These are phyloP conservation scores for Oceanodroma tethys DNA, from an alignment of 2,113 vertebrate genomes.

Conservation along the genomic window DNA sequence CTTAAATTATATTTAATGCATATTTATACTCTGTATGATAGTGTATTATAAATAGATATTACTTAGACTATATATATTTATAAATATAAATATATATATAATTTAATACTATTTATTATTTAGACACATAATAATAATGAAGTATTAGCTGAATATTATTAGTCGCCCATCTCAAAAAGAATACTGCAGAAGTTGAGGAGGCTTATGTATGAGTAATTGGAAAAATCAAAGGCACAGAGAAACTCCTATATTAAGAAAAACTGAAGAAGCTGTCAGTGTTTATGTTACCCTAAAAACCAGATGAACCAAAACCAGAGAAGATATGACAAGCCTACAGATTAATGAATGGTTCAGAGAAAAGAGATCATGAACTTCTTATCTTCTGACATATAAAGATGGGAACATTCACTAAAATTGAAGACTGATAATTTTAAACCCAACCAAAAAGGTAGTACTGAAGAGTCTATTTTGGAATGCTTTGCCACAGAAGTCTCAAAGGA, in stretches of 20 bases:
- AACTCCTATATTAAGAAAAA: background rate
- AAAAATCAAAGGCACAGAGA: background rate
- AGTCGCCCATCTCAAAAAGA: background rate
- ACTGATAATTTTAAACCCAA: background rate
- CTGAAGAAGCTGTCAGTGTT: background rate
- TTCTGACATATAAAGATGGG: background rate
- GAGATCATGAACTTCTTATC: background rate
- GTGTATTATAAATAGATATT: background rate
- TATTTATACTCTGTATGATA: background rate
- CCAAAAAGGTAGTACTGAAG: background rate
- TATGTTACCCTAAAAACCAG: background rate
- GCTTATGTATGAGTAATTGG: background rate
- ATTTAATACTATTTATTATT: background rate
- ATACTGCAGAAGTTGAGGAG: background rate
- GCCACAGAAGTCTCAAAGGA: background rate
- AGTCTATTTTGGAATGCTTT: background rate
- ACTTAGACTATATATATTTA: background rate
- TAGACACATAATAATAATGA: background rate
- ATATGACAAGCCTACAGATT: background rate
- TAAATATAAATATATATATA: background rate
- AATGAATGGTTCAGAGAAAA: background rate
- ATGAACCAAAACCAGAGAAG: background rate
- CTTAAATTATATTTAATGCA: background rate
- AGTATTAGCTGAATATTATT: background rate
- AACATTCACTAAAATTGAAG: background rate